phyloP scores from a whole-genome alignment of 2,888 invertebrate species.

The Apodemia mormo region DNA sequence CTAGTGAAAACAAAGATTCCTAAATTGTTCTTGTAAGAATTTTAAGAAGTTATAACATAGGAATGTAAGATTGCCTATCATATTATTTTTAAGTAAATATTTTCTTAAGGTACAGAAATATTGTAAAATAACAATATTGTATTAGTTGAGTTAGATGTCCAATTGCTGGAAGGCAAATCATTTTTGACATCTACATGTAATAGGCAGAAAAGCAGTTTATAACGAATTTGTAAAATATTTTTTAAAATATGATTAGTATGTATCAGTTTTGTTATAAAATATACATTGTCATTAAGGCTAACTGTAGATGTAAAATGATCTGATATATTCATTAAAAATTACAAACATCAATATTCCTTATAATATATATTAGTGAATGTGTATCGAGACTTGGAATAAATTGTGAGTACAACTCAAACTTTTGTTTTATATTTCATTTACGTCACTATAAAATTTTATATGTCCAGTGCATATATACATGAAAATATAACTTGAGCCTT shows the following conservation, averaged over 20 bases:
- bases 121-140: slow-evolving; percentile 7
- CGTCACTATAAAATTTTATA: not conserved
- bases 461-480: not conserved
- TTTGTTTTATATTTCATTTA: slow-evolving; percentile 1
- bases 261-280: slow-evolving; percentile 7
- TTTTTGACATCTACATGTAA: not conserved
- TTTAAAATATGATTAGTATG: not conserved
- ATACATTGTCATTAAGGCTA: slow-evolving; percentile 2
- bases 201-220: not conserved
- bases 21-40: slow-evolving; percentile 16
- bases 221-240: slow-evolving; percentile 3
- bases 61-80: slow-evolving; percentile 14
- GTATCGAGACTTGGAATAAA: not conserved
- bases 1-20: slow-evolving; percentile 27
- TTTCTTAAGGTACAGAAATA: not conserved
- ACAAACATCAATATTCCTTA: not conserved
- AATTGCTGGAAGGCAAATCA: not conserved
- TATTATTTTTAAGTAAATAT: slow-evolving; percentile 15
- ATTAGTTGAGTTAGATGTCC: not conserved
- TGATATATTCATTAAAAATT: slow-evolving; percentile 10
- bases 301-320: slow-evolving; percentile 12
- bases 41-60: slow-evolving; percentile 20
- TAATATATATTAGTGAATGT: not conserved
- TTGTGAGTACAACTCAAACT: slow-evolving; percentile 5
- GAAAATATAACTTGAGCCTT: not conserved